phyloP scores from a whole-genome alignment of 2,888 invertebrate genomes.

The Cylindroiulus punctatus region DNA sequence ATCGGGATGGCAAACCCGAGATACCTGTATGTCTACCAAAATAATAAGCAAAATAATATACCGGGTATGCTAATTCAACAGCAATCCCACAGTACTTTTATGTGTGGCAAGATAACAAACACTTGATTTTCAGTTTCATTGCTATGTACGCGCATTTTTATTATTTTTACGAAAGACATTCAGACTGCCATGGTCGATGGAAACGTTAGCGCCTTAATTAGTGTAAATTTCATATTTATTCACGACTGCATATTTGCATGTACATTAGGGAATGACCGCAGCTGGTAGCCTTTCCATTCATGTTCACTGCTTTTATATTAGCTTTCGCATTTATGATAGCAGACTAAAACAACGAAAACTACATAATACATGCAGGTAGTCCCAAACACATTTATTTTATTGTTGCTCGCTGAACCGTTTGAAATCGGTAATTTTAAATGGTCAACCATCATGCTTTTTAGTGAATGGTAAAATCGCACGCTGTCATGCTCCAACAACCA shows the following conservation, averaged over 20 bases:
- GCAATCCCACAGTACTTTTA: not conserved
- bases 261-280: constrained; percentile 30
- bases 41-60: too few species aligned
- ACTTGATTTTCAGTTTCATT: not conserved
- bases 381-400: not conserved
- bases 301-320: constrained; percentile 5
- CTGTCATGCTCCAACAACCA: not conserved
- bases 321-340: not conserved
- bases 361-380: not conserved
- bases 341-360: not conserved
- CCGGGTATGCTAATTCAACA: constrained; percentile 14
- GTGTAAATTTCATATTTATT: constrained; percentile 27
- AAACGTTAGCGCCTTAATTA: not conserved
- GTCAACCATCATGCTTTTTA: not conserved
- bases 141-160: not conserved
- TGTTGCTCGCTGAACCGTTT: not conserved
- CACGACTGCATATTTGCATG: not conserved
- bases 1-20: not conserved
- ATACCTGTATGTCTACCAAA: not conserved
- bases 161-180: not conserved
- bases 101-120: not conserved
- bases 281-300: constrained; percentile 36
- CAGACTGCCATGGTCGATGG: constrained; percentile 2
- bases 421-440: not conserved
- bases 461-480: not conserved